A percentile compares a stretch with the other conserved stretches of the same genome.
Evolutionary conservation across 2,888 invertebrate species (phyloP).

Genomic region (Drosophila neotestacea): DNA sequence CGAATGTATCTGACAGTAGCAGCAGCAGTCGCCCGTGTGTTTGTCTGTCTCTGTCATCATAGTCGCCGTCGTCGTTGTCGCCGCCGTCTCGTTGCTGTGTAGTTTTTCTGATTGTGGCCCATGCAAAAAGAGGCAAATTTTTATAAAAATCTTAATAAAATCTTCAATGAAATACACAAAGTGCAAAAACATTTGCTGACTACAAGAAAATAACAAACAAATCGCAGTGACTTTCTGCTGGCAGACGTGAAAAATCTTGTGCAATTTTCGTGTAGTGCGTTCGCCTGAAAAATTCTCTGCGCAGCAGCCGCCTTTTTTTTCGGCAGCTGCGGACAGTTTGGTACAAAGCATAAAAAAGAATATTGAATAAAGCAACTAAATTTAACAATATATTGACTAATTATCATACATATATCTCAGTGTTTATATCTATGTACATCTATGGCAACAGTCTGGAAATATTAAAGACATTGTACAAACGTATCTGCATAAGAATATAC

Average conservation of each 20-base stretch:
- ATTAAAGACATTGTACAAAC: slow-evolving; percentile 1
- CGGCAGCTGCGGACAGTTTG: slow-evolving; percentile 40
- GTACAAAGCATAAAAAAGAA: slow-evolving; percentile 37
- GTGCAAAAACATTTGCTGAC: slow-evolving; percentile 13
- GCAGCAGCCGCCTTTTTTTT: slow-evolving; percentile 76
- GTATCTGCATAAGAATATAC: background rate
- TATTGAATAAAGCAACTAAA: slow-evolving; percentile 13
- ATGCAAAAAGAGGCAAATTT: slow-evolving; percentile 67
- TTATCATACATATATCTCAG: background rate
- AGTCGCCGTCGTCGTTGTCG: slow-evolving; percentile 63
- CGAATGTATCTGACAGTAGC: slow-evolving; percentile 69
- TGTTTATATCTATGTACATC: background rate
- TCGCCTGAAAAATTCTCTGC: slow-evolving; percentile 65
- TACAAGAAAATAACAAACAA: slow-evolving; percentile 6
- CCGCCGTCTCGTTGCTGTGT: slow-evolving; percentile 72
- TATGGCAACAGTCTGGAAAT: slow-evolving; percentile 18
- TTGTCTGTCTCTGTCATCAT: slow-evolving; percentile 67
- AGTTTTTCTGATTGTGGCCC: slow-evolving; percentile 78
- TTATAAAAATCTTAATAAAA: slow-evolving; percentile 47
- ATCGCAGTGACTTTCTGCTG: slow-evolving; percentile 4
- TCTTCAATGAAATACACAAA: slow-evolving; percentile 42
- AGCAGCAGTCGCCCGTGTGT: slow-evolving; percentile 56
- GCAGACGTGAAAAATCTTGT: slow-evolving; percentile 25
- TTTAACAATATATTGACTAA: slow-evolving; percentile 1
- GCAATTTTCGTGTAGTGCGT: slow-evolving; percentile 51